Conservation (phyloP, 1,140 invertebrate genomes). For the Meteorus sp. region DNA sequence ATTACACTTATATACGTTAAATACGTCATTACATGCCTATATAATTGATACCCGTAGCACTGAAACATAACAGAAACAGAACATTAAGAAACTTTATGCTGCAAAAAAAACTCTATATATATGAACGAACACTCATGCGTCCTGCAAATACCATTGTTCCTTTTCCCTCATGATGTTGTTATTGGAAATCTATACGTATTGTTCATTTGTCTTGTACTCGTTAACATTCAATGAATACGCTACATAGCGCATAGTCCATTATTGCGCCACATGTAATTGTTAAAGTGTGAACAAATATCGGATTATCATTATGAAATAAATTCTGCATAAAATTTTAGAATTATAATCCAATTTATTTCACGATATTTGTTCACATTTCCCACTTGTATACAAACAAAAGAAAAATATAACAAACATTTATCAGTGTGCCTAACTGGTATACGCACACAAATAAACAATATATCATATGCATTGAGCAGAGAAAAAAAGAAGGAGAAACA, state of each 20-base stretch:
- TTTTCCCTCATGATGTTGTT: constrained; percentile 37
- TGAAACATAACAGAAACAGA: constrained; percentile 6
- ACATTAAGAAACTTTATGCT: constrained; percentile 1
- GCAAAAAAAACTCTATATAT: background rate
- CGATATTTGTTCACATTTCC: constrained; percentile 36
- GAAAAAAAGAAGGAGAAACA: too few species aligned
- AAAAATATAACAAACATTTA: too few species aligned
- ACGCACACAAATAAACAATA: constrained; percentile 41
- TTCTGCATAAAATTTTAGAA: constrained; percentile 14
- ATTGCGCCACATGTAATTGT: constrained; percentile 30
- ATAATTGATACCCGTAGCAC: constrained; percentile 13
- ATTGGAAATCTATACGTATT: constrained; percentile 44
- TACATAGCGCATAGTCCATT: constrained; percentile 24
- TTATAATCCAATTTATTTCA: constrained; percentile 9
- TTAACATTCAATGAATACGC: constrained; percentile 35
- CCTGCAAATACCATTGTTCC: constrained; percentile 13
- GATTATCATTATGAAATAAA: constrained; percentile 5
- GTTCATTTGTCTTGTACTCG: constrained; percentile 45
- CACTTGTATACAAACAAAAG: constrained; percentile 34
- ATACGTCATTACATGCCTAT: too few species aligned
- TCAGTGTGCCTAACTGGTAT: constrained; percentile 36
- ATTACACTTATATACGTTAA: constrained; percentile 9
- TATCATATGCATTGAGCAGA: constrained; percentile 15
- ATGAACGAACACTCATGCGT: constrained; percentile 14
- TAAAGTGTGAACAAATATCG: constrained; percentile 38